Evolutionary conservation across 1,140 invertebrate genomes (phyloP), one percentile per base, ranked within the genome.

Genomic region (Brachystomella parvula): DNA sequence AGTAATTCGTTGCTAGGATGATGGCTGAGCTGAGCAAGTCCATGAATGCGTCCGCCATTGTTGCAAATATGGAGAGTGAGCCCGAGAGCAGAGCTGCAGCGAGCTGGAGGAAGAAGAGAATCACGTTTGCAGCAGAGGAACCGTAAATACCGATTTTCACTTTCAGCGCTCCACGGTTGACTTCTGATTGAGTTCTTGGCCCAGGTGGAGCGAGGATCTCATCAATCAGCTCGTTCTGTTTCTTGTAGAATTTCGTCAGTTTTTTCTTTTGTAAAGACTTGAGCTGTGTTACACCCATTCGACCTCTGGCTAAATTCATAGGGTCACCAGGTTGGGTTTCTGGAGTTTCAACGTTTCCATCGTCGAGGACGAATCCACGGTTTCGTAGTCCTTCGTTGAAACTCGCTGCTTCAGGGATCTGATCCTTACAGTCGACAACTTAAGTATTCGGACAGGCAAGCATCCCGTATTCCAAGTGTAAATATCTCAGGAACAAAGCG

Each of bases 31-130:
- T 21, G 12, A 56, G 24, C 9, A 56, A 21, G 24, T 56, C 53
- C 53, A 56, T 56, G 53, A 56, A 56, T 15, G 53, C 53, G 53
- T 56, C 53, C 21, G 53, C 53, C 21, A 21, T 56, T 28, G 53
- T 56, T 12, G 53, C 53, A 28, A 56, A 56, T 12, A 56, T 12
- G 19, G 53, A 19, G 21, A 56, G 53, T 12, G 53, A 56, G 19
- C 53, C 53, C 12, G 53, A 56, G 6, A 21, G 24, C 12, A 56
- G 6, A 28, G 53, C 53, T 28, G 53, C 53, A 56, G 26, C 6
- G 6, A 56, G 6, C 24, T 56, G 53, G 24, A 56, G 53, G 24
- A 6, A 56, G 12, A 28, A 19, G 19, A 56, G 26, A 28, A 56
- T 19, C 19, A 56, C 53, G 21, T 56, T 56, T 12, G 21, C 53